Evolutionary conservation across 2,888 invertebrate genomes (phyloP).

Genomic region (Zygogramma bicolorata): DNA sequence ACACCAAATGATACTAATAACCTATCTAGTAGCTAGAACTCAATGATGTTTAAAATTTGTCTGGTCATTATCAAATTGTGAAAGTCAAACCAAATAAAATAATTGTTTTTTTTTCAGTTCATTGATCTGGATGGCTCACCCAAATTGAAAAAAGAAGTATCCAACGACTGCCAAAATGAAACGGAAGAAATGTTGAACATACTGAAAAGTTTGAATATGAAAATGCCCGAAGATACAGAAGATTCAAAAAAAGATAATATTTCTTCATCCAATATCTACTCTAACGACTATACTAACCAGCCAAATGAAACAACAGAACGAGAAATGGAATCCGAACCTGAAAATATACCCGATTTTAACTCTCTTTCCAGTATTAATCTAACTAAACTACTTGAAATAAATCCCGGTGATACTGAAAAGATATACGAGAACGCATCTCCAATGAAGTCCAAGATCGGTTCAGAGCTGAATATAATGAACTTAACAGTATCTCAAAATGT

Average conservation of each 20-base stretch:
- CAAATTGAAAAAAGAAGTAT: conserved; percentile 36
- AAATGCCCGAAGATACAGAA: not conserved
- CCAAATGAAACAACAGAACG: not conserved
- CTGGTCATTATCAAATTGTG: too few species aligned
- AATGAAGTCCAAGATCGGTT: not conserved
- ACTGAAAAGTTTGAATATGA: conserved; percentile 27
- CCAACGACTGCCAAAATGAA: conserved; percentile 31
- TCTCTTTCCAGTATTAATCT: conserved; percentile 6
- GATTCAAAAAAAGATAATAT: not conserved
- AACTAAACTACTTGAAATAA: not conserved
- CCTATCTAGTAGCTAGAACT: too few species aligned
- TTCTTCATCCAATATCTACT: too few species aligned
- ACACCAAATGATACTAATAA: too few species aligned
- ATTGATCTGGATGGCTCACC: conserved; percentile 28
- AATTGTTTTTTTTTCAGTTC: conserved; percentile 19
- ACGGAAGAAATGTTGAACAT: conserved; percentile 38
- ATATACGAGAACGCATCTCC: not conserved
- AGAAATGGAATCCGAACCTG: not conserved
- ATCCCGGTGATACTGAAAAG: not conserved
- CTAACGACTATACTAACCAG: not conserved
- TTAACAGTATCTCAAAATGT: not conserved
- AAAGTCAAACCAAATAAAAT: not conserved
- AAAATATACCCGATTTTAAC: not conserved
- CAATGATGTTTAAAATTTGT: too few species aligned
- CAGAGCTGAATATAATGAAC: not conserved